Evolutionary conservation across 2,888 invertebrate genomes (phyloP).

Genomic region (Agrypnus murinus): DNA sequence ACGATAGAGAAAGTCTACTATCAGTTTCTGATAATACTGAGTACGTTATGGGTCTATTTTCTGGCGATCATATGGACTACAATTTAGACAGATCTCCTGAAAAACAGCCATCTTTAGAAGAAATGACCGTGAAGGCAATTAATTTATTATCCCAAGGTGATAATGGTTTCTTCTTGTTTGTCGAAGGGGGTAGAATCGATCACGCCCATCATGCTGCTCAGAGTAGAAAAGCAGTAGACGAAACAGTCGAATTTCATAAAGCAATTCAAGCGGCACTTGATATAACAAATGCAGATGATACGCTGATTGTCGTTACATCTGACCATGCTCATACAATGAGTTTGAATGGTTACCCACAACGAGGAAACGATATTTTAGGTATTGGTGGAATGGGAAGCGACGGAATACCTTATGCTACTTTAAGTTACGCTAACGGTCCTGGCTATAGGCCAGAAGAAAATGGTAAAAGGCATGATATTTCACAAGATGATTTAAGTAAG

Average conservation of each 20-base stretch:
- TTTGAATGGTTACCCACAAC: slow-evolving; percentile 83
- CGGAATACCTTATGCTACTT: slow-evolving; percentile 77
- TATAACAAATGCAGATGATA: slow-evolving; percentile 78
- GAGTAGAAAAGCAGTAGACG: slow-evolving; percentile 82
- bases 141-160: slow-evolving; percentile 76
- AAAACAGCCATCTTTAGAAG: slow-evolving; percentile 78
- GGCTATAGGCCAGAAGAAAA: slow-evolving; percentile 72
- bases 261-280: slow-evolving; percentile 76
- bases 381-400: slow-evolving; percentile 72
- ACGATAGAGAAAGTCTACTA: slow-evolving; percentile 75
- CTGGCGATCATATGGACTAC: slow-evolving; percentile 70
- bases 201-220: slow-evolving; percentile 83
- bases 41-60: slow-evolving; percentile 68
- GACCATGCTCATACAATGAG: slow-evolving; percentile 88
- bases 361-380: slow-evolving; percentile 76
- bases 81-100: slow-evolving; percentile 76
- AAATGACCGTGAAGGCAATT: slow-evolving; percentile 86
- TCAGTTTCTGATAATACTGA: slow-evolving; percentile 74
- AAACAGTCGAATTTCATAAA: slow-evolving; percentile 82
- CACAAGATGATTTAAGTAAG: slow-evolving; percentile 70
- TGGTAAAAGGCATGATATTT: slow-evolving; percentile 75
- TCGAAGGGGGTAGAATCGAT: slow-evolving; percentile 84
- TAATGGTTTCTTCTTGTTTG: slow-evolving; percentile 84
- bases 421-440: slow-evolving; percentile 83
- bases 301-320: slow-evolving; percentile 83